Evolutionary conservation across 2,797 vertebrate species (phyloP).

Genomic region (Tinamus major): DNA sequence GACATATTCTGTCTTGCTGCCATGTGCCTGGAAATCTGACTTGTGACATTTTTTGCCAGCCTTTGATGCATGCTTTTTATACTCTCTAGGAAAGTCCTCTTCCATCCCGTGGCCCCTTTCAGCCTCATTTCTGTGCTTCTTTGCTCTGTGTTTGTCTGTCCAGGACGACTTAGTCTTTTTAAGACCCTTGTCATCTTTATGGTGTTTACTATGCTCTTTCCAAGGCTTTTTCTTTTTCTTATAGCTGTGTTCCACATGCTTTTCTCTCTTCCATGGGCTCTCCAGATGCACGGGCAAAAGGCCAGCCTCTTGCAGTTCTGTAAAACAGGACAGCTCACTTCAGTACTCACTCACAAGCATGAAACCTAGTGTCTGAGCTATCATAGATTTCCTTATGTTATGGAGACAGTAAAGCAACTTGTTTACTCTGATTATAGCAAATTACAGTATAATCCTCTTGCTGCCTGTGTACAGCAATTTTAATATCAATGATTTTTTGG

Average conservation of each 20-base stretch:
- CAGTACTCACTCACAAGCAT: neutral
- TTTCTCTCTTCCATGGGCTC: neutral
- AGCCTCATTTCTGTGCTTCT: neutral
- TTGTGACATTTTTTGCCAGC: neutral
- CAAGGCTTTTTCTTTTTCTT: slow-evolving; percentile 53
- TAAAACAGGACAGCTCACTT: slow-evolving; percentile 50
- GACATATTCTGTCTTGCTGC: neutral
- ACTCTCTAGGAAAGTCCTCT: slow-evolving; percentile 75
- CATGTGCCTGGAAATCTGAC: neutral
- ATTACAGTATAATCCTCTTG: neutral
- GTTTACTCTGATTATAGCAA: neutral
- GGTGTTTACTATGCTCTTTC: slow-evolving; percentile 7
- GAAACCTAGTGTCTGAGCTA: rapidly evolving
- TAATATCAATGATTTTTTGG: neutral
- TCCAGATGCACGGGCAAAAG: slow-evolving; percentile 61
- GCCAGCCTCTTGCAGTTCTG: slow-evolving; percentile 81
- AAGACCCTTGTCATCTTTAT: neutral
- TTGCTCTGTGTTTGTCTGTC: neutral
- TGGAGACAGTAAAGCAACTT: neutral
- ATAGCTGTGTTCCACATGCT: neutral
- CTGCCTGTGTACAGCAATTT: neutral
- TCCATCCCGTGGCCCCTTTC: neutral
- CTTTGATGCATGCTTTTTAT: neutral
- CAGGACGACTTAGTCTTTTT: neutral
- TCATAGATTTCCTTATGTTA: neutral